Evolutionary conservation across 92 coral and sea anemone species (phyloP).

Genomic region (Umimayanthus kanabou): DNA sequence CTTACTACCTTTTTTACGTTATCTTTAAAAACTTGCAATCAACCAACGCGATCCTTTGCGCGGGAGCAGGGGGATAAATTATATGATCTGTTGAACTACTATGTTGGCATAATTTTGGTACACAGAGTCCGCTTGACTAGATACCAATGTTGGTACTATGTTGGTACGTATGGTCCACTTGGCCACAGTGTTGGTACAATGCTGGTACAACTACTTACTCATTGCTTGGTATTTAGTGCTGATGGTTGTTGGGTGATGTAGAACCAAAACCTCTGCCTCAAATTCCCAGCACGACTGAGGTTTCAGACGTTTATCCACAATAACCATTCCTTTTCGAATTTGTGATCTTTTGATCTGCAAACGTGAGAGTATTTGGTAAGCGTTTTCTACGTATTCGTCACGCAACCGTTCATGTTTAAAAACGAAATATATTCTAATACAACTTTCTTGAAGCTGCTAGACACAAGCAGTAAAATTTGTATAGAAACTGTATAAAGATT

Average conservation of each 20-base stretch:
- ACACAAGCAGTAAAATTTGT: no score
- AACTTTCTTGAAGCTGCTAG: no score
- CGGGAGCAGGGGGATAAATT: no score
- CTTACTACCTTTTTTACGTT: background rate
- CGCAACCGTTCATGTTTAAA: no score
- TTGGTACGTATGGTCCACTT: background rate
- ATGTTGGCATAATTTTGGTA: background rate
- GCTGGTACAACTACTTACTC: conserved; percentile 68
- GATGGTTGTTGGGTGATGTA: conserved; percentile 98
- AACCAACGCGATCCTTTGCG: no score
- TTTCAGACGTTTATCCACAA: conserved; percentile 87
- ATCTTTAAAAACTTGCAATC: no score
- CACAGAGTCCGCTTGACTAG: background rate
- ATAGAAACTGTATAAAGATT: no score
- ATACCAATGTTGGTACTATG: background rate
- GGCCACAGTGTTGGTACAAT: background rate
- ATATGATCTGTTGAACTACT: no score
- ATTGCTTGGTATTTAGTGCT: conserved; percentile 99
- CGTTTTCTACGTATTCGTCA: no score
- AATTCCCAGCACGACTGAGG: conserved; percentile 99
- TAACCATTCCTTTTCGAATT: conserved; percentile 97
- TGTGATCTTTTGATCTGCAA: conserved; percentile 93
- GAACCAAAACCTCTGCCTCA: conserved; percentile 90
- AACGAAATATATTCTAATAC: no score
- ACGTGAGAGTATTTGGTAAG: background rate